Percentiles rank a stretch among this genome's conserved stretches.
Evolutionary conservation across 2,113 vertebrate species (phyloP).

Genomic region (Chelonoidis abingdonii): DNA sequence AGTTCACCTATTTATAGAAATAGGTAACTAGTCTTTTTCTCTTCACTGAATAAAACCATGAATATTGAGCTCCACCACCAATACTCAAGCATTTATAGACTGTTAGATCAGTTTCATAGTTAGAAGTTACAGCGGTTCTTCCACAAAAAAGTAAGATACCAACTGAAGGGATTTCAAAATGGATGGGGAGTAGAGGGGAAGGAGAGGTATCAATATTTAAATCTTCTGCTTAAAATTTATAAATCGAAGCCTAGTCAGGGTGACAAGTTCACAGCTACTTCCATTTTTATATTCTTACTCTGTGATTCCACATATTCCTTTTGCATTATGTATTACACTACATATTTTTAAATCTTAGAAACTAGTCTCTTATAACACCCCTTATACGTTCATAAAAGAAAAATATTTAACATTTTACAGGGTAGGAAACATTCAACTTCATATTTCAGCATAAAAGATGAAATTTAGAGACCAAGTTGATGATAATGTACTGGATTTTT

Average conservation of each 20-base stretch:
- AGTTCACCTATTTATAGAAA: background rate
- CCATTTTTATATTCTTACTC: conserved; percentile 51
- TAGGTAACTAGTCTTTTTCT: background rate
- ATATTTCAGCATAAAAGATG: background rate
- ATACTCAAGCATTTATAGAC: conserved; percentile 14
- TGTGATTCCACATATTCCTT: conserved; percentile 67
- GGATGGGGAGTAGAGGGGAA: background rate
- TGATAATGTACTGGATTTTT: background rate
- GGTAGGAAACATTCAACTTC: background rate
- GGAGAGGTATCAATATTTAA: conserved; percentile 70
- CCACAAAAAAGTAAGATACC: conserved; percentile 3
- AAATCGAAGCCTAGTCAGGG: conserved; percentile 51
- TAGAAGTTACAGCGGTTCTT: conserved; percentile 25
- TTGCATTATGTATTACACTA: conserved; percentile 52
- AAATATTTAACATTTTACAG: conserved; percentile 30
- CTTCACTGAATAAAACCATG: background rate
- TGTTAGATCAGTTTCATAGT: background rate
- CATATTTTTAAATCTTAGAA: conserved; percentile 48
- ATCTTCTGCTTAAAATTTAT: conserved; percentile 59
- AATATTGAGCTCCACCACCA: conserved; percentile 3
- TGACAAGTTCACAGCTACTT: conserved; percentile 25
- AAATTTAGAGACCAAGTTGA: background rate
- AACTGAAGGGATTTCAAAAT: conserved; percentile 13
- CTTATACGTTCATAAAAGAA: conserved; percentile 53
- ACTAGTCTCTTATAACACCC: conserved; percentile 33